Conservation (phyloP, 2,797 vertebrate species). For the Enoplosus armatus region DNA sequence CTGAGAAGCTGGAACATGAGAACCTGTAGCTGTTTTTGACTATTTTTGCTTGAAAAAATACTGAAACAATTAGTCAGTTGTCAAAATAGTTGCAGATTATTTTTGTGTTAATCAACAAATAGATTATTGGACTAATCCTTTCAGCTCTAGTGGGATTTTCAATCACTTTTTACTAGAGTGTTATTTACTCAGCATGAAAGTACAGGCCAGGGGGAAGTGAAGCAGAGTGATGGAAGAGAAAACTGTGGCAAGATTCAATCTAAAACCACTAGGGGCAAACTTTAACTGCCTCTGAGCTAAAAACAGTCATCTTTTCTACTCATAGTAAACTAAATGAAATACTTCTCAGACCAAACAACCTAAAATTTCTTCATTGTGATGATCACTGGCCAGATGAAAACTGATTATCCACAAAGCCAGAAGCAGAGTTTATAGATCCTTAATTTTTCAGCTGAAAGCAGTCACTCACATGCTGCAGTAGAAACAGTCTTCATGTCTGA, state of each 20-base stretch:
- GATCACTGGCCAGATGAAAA: constrained; percentile 9
- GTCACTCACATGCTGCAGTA: constrained; percentile 29
- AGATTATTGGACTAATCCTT: constrained; percentile 25
- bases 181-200: constrained; percentile 32
- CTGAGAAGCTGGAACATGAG: neutral
- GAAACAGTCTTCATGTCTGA: constrained; percentile 25
- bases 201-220: neutral
- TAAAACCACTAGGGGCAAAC: constrained; percentile 21
- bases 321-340: constrained; percentile 3
- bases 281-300: constrained; percentile 5
- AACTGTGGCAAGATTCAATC: constrained; percentile 30
- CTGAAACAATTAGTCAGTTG: constrained; percentile 16
- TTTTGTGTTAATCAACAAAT: constrained; percentile 16
- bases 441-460: constrained; percentile 21
- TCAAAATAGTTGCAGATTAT: constrained; percentile 4
- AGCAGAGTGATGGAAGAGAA: constrained; percentile 20
- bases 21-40: neutral
- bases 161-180: constrained; percentile 22
- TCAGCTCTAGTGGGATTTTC: constrained; percentile 27
- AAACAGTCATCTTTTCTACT: neutral
- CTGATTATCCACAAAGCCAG: neutral
- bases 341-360: neutral
- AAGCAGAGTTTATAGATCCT: neutral
- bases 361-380: neutral
- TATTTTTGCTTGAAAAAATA: neutral